Evolutionary conservation across 2,888 invertebrate genomes (phyloP).

Genomic region (Cancer borealis): DNA sequence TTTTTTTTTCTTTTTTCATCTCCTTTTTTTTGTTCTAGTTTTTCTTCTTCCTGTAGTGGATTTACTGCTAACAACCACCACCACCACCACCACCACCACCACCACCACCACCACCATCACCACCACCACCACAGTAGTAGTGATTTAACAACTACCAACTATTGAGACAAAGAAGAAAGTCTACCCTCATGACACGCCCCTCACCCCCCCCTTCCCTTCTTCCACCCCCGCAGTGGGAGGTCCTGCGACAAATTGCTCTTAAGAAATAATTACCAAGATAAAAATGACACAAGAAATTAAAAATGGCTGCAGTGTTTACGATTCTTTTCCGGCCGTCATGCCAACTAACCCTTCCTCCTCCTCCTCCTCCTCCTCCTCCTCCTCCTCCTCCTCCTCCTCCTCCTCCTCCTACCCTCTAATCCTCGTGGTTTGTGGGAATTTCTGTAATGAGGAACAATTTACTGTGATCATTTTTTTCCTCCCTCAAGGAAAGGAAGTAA

Average conservation of each 20-base stretch:
- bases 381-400: neutral
- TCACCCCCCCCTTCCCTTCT: neutral
- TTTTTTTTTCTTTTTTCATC: no score
- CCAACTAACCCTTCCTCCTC: neutral
- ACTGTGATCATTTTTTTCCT: conserved; percentile 1
- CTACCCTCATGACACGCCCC: neutral
- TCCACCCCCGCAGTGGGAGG: neutral
- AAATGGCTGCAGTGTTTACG: conserved; percentile 27
- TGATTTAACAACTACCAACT: neutral
- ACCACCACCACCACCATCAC: no score
- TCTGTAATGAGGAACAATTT: conserved; percentile 27
- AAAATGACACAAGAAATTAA: conserved; percentile 26
- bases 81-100: no score
- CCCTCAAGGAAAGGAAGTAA: conserved; percentile 4
- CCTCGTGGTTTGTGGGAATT: conserved; percentile 22
- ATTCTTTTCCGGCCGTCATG: conserved; percentile 22
- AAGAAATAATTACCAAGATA: conserved; percentile 21
- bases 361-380: neutral
- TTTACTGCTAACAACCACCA: no score
- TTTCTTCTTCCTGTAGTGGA: no score
- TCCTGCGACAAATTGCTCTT: conserved; percentile 17
- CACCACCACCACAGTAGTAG: no score
- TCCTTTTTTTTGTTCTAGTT: no score
- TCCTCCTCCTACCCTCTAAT: neutral
- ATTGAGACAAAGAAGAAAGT: conserved; percentile 20